Evolutionary conservation across 1,140 invertebrate species (phyloP), one percentile per base, ranked within the genome.

Genomic region (Carposina sasakii): DNA sequence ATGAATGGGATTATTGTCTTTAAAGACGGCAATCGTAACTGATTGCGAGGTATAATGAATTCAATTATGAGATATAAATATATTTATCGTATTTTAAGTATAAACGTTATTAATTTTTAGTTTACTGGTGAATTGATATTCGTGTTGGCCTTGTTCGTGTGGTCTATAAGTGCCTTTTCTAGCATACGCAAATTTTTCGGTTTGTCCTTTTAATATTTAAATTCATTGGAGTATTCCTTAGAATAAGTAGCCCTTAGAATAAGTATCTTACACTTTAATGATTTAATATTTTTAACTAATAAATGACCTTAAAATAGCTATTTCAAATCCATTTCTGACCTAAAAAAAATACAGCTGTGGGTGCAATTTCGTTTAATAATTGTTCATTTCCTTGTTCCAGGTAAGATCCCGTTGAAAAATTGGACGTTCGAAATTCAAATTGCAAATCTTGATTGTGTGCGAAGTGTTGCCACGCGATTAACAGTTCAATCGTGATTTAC

Each of bases 401-500:
- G 76, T 79, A 75, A 71, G 71, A 45, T 49, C 37, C 47, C 34
- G 41, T 22, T 42, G 49, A 48, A 60, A 63, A 67, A 15, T 34
- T 56, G 58, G 52, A 69, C n/a, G n/a, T 65, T 56, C 67, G 50
- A 71, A 71, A 63, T 66, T 71, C 61, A 67, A 67, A 66, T 74
- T 61, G 57, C 55, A 53, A 54, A 60, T 54, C 52, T 39, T 55
- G 36, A 34, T 42, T 51, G 51, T 66, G 50, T 61, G 54, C 56
- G 56, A 50, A 57, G 57, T 50, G 57, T 62, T 52, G 58, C 60
- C 66, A 66, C 54, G 48, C 71, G 63, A 75, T 71, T 70, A 69
- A 69, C 67, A 64, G 59, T 73, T 76, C 64, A 75, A 77, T 63
- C 40, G 30, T 48, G 49, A 70, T 81, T 67, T 54, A 60, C 61